Evolutionary conservation across 2,888 invertebrate genomes (phyloP), one percentile per base, ranked within the genome.

Genomic region (Parthenolecanium corni): DNA sequence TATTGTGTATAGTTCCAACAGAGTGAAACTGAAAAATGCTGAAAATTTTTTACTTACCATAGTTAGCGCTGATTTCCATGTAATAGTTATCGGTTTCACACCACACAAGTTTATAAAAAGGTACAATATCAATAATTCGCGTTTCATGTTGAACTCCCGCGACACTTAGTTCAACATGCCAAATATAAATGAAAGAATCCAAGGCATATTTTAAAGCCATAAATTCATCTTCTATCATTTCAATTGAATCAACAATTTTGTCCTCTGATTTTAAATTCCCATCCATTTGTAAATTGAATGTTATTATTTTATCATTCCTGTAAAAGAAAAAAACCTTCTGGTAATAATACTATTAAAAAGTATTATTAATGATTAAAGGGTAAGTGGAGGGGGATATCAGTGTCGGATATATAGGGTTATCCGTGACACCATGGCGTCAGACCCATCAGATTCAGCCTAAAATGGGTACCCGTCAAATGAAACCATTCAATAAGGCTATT

Each of bases 1-100:
- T n/a, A 52, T 25, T n/a, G 16, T 24, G 16, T n/a, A 24, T 24
- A 52, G 12, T 14, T 52, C 11, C 24, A 12, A 42, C 44, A 18
- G 3, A 46, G 21, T 38, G 4, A 63, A 42, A 40, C 21, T 4
- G 40, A 61, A 52, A 47, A 42, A 24, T 21, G 36, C 20, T 18
- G 38, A 36, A 44, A 54, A 16, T 6, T 42, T 46, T 25, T 42
- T 23, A 66, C 65, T 56, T 66, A 71, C 71, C 67, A 49, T 62
- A 61, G 57, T 67, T 67, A 31, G 66, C 67, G 5, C 70, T 69
- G 56, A 70, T 68, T 38, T 66, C 67, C 71, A 71, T 70, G 64
- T 69, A 71, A 64, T 70, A 71, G 64, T 71, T 71, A 64, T 71
- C 71, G 2, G 71, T 71, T 20, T 70, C 65, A 51, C 71, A 70